These are phyloP conservation scores for Lochmaea capreae DNA, from an alignment of 2,888 invertebrate species.

Conservation along the genomic window DNA sequence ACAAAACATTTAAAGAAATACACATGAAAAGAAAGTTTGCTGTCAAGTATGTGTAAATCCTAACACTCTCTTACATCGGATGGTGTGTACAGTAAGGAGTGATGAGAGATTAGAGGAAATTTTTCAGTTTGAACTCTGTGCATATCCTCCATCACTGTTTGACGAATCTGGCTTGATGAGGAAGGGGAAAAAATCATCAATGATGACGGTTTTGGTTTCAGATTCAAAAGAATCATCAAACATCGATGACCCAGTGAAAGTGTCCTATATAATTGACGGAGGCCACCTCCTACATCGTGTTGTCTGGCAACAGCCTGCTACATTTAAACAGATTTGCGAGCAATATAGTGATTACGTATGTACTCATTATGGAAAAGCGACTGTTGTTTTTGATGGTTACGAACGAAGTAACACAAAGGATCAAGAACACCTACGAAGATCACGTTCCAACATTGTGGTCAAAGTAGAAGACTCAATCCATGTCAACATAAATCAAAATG, in stretches of 20 bases:
- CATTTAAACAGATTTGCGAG: no score
- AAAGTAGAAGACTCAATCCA: no score
- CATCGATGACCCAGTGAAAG: slow-evolving; percentile 33
- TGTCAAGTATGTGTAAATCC: slow-evolving; percentile 15
- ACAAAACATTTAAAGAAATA: no score
- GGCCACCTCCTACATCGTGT: slow-evolving; percentile 31
- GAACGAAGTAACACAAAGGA: no score
- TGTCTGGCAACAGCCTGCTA: slow-evolving; percentile 31
- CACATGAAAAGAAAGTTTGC: no score
- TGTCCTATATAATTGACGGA: slow-evolving; percentile 32
- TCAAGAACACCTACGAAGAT: no score
- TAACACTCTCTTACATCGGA: slow-evolving; percentile 27
- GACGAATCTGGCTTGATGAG: slow-evolving; percentile 29
- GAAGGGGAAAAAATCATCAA: slow-evolving; percentile 34
- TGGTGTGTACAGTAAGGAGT: slow-evolving; percentile 30
- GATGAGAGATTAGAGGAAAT: slow-evolving; percentile 28
- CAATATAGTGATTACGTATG: no score
- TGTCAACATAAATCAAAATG: no score
- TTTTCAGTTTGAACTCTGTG: slow-evolving; percentile 35
- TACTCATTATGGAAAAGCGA: no score
- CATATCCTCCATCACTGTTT: slow-evolving; percentile 32
- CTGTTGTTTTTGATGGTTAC: no score
- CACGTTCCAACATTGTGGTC: no score
- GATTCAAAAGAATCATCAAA: slow-evolving; percentile 36
- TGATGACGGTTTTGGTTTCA: slow-evolving; percentile 38